Base-by-base conservation (phyloP, 2,797 vertebrate genomes). In the Lagorchestes hirsutus region DNA sequence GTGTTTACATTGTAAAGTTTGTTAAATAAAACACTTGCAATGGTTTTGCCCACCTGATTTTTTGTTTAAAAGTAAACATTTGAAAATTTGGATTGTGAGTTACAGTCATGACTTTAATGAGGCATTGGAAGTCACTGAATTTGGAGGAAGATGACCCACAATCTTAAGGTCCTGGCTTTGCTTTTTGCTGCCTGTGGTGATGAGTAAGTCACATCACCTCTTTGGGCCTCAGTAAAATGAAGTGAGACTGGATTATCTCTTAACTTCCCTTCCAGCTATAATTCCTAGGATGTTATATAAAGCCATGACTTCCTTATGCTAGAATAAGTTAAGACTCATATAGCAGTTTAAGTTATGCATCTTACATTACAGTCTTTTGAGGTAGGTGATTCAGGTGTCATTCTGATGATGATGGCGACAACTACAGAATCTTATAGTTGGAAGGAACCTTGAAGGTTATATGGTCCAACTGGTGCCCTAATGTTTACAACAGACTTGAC, bases 11-110 rank as follows among this genome's bases (percentile, higher is more conserved):
- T 91, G 12, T 96, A 95, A 12, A 29, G 96, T 98, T 98, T 98
- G 96, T 97, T 97, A 96, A 97, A 98, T 98, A 98, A 98, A 98
- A 93, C 94, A 87, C 93, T 92, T 94, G 46, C 94, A 92, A 93
- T 93, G 56, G 29, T 52, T 90, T 95, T 29, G 94, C 90, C 59
- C 59, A 74, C 10, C 92, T 55, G 90, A 31, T 91, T 54, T 91
- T 91, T 54, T 54, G 50, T 34, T 91, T 40, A 31, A 91, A 91
- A 54, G 90, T 55, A 55, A 55, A 91, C 52, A 6, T 55, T 31
- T 50, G 74, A 27, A 87, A 87, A 87, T 50, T 50, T 87, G 74
- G 40, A 40, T 87, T 87, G 40, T 87, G 22, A 87, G 40, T 46
- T 50, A 46, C 40, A 50, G 10, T 87, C 40, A 11, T 87, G 40